These are phyloP conservation scores for Dipodomys merriami DNA, from an alignment of 2,113 vertebrate genomes.

Conservation along the genomic window DNA sequence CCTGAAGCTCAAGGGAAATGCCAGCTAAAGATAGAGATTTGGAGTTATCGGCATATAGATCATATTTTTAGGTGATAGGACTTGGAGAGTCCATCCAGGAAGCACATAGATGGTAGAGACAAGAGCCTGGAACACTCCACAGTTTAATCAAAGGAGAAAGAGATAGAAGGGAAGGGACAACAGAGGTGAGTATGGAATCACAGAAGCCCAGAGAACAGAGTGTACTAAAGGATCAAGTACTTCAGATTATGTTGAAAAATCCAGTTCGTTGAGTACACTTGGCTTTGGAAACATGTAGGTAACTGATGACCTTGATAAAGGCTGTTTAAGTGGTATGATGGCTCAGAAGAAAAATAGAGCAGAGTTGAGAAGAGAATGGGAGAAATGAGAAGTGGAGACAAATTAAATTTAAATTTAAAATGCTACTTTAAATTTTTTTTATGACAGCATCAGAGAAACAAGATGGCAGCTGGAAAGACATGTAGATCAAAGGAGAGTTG, in stretches of 20 bases:
- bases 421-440: not conserved
- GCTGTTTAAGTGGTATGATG: not conserved
- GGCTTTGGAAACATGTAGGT: slow-evolving; percentile 21
- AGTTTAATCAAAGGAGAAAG: not conserved
- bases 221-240: not conserved
- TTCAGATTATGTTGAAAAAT: not conserved
- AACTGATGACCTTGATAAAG: not conserved
- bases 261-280: not conserved
- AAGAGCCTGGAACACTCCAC: not conserved
- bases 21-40: not conserved
- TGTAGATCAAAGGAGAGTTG: not conserved
- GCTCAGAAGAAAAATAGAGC: slow-evolving; percentile 4
- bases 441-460: not conserved
- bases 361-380: not conserved
- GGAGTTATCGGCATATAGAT: not conserved
- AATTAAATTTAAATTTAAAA: not conserved
- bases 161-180: not conserved
- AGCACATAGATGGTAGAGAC: not conserved
- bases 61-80: not conserved
- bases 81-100: not conserved
- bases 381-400: not conserved
- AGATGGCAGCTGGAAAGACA: not conserved
- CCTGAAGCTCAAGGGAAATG: slow-evolving; percentile 6
- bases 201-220: not conserved
- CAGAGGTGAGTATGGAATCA: not conserved